phyloP scores from a whole-genome alignment of 1,140 invertebrate species.

The Dryas iulia region DNA sequence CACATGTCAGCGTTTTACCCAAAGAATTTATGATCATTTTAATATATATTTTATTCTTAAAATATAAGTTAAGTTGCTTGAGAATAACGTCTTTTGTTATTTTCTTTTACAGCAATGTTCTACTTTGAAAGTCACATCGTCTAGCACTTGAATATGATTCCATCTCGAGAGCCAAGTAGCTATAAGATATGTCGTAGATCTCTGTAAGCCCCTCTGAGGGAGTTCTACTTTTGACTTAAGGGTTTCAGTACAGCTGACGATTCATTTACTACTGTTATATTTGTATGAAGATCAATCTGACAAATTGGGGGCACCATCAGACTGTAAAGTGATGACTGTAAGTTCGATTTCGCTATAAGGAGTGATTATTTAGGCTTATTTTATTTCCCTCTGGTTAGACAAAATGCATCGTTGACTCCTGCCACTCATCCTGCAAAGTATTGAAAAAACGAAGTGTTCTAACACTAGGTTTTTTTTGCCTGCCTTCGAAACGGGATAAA shows the following conservation, averaged over 20 bases:
- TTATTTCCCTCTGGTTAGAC: too few species aligned
- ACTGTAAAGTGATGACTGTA: too few species aligned
- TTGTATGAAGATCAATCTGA: not conserved
- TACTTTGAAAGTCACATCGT: conserved; percentile 6
- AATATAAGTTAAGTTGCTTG: not conserved
- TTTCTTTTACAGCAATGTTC: not conserved
- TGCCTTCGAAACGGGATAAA: too few species aligned
- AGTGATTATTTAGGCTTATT: too few species aligned
- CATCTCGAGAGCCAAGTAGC: not conserved
- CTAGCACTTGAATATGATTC: conserved; percentile 8
- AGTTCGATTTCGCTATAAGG: too few species aligned
- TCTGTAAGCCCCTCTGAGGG: not conserved
- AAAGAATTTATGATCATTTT: too few species aligned
- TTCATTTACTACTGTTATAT: not conserved
- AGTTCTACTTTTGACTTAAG: not conserved
- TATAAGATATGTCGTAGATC: not conserved
- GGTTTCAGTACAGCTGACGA: not conserved
- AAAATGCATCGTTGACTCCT: too few species aligned
- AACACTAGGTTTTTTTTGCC: too few species aligned
- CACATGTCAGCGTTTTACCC: too few species aligned
- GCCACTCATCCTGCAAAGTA: too few species aligned
- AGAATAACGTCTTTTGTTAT: not conserved
- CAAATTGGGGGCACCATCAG: too few species aligned
- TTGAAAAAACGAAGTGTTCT: too few species aligned
- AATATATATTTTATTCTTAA: not conserved